Base-by-base conservation (phyloP, 1,140 invertebrate species). In the Goniozus legneri region DNA sequence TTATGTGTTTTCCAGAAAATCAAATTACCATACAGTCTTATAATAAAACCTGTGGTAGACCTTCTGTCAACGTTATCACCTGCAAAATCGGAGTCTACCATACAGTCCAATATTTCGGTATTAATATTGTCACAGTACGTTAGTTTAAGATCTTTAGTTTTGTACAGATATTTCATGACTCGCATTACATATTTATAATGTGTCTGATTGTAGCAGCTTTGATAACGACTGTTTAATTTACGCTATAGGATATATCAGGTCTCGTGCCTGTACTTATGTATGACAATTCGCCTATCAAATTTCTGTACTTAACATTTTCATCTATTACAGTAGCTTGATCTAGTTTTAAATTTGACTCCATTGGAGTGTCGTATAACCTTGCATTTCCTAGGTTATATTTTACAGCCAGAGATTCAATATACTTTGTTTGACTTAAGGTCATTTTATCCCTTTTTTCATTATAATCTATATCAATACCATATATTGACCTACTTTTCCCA, bases 341-440 rank as follows among this genome's bases (percentile, higher is more conserved):
- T 14, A 33, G 13, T 13, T 33, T 33, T 14, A 69, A 60, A 52
- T 71, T 73, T 52, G 50, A 61, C 63, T 71, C 71, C 65, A 72
- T 70, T 34, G 71, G 65, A 48, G 66, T 73, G 4, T 33, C 19
- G 2, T 22, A n/a, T 8, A 33, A 18, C 4, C 50, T 44, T 2
- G 10, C 42, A 44, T 64, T 59, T 60, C 62, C 30, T 8, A 69
- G 16, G 56, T 64, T 36, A 62, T 69, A 71, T 52, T 61, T 64
- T 47, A 35, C 52, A 51, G 64, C 56, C 47, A 72, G 58, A 45
- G 62, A 64, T 56, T 73, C 63, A 60, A 69, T 71, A 60, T 73
- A 71, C 37, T 62, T 60, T 57, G 41, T 51, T 63, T 73, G 66
- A 50, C 30, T 62, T 52, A 69, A 36, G 18, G 56, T 62, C 47